phyloP scores from a whole-genome alignment of 1,140 invertebrate genomes.

The Trachymyrmex septentrionalis region DNA sequence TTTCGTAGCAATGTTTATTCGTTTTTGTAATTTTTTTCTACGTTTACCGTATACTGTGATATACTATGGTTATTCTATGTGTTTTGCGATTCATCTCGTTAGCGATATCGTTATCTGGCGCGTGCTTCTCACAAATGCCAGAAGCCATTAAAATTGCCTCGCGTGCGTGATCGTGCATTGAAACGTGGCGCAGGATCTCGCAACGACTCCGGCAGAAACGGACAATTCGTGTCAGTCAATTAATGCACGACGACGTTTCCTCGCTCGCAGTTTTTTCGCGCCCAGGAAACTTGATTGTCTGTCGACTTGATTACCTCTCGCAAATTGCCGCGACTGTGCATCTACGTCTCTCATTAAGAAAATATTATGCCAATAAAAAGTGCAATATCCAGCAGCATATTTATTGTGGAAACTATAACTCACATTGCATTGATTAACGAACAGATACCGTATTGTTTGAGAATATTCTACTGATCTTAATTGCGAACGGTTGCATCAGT shows the following conservation, averaged over 20 bases:
- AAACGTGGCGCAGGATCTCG: not conserved
- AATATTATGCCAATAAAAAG: constrained; percentile 40
- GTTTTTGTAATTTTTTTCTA: not conserved
- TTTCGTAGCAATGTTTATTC: not conserved
- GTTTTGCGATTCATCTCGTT: not conserved
- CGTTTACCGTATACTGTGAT: not conserved
- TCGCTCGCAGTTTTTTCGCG: constrained; percentile 4
- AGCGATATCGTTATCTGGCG: constrained; percentile 32
- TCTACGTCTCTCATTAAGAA: constrained; percentile 34
- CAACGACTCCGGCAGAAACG: constrained; percentile 9
- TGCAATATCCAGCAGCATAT: constrained; percentile 25
- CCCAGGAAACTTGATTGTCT: constrained; percentile 12
- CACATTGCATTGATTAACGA: not conserved
- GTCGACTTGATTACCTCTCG: not conserved
- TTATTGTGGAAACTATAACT: not conserved
- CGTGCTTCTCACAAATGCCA: constrained; percentile 15
- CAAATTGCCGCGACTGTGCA: constrained; percentile 16
- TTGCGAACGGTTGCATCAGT: not conserved
- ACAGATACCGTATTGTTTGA: not conserved
- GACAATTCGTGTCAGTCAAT: constrained; percentile 32
- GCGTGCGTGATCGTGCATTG: constrained; percentile 36
- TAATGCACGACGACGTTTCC: constrained; percentile 47
- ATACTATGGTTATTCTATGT: not conserved
- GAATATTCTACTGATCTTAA: not conserved
- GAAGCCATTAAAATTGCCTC: not conserved